These are phyloP conservation scores for Ectemnius continuus DNA, from an alignment of 2,888 invertebrate genomes.

Conservation along the genomic window DNA sequence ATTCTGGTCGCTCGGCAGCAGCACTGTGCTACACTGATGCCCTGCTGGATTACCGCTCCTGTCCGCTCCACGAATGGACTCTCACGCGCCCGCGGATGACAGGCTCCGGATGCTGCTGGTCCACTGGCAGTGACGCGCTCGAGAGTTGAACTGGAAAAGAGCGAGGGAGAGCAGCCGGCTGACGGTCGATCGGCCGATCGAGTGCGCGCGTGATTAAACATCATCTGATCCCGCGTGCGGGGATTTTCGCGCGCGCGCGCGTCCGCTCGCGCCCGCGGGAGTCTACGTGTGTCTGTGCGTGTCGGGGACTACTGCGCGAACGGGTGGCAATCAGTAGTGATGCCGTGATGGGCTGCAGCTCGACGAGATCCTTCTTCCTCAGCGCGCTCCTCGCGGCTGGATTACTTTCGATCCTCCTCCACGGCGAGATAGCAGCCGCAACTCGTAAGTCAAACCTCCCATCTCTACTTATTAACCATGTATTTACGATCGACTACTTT, in stretches of 20 bases:
- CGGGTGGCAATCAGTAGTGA: conserved; percentile 62
- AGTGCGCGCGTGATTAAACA: background rate
- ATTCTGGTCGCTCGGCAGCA: conserved; percentile 25
- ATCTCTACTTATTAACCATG: background rate
- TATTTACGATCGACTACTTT: background rate
- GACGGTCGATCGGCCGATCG: conserved; percentile 2
- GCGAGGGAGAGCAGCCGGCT: conserved; percentile 6
- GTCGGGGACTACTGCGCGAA: conserved; percentile 54
- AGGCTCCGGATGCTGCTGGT: conserved; percentile 47
- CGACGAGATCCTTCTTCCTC: conserved; percentile 66
- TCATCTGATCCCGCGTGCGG: conserved; percentile 14
- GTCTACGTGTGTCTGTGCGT: background rate
- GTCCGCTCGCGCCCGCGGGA: conserved; percentile 16
- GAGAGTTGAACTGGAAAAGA: conserved; percentile 44
- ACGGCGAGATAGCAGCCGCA: conserved; percentile 65
- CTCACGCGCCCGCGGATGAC: conserved; percentile 49
- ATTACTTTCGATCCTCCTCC: conserved; percentile 63
- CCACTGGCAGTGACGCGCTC: conserved; percentile 51
- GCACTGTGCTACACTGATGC: conserved; percentile 38
- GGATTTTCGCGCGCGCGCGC: conserved; percentile 18
- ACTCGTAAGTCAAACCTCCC: conserved; percentile 64
- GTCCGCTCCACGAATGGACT: conserved; percentile 41
- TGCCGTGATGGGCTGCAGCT: conserved; percentile 74
- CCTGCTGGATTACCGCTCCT: conserved; percentile 36
- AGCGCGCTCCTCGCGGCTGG: conserved; percentile 68